Conservation (phyloP, 2,797 vertebrate genomes). For the Microtus agrestis region DNA sequence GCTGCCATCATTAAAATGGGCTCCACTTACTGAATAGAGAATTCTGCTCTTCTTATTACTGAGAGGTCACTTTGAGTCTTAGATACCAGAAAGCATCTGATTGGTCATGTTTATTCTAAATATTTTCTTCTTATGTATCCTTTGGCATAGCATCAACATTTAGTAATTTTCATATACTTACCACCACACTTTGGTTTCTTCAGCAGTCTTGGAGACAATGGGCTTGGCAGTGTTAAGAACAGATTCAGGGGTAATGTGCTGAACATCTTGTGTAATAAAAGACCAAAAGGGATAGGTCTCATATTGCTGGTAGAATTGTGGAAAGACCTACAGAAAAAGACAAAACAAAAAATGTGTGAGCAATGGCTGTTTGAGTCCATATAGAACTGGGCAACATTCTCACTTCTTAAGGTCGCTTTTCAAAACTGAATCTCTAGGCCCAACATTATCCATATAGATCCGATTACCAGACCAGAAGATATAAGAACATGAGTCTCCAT, state of each 20-base stretch:
- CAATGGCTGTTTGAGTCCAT: not conserved
- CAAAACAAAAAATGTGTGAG: not conserved
- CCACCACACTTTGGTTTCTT: slow-evolving; percentile 57
- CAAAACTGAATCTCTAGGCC: not conserved
- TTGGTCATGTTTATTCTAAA: not conserved
- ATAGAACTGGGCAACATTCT: not conserved
- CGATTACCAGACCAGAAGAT: not conserved
- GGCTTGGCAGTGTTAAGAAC: not conserved
- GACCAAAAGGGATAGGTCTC: slow-evolving; percentile 8
- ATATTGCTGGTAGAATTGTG: not conserved
- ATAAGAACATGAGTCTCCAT: not conserved
- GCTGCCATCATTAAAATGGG: not conserved
- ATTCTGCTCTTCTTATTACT: not conserved
- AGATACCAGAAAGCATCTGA: not conserved
- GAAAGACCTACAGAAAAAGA: slow-evolving; percentile 44
- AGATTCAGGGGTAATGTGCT: not conserved
- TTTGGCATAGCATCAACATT: not conserved
- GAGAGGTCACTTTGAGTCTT: not conserved
- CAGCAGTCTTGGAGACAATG: not conserved
- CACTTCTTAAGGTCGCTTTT: not conserved
- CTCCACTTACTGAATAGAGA: not conserved
- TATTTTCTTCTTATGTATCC: not conserved
- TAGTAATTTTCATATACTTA: slow-evolving; percentile 58
- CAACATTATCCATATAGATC: not conserved
- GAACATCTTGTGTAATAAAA: not conserved